phyloP scores from a whole-genome alignment of 1,140 invertebrate species.

The Colletes gigas region DNA sequence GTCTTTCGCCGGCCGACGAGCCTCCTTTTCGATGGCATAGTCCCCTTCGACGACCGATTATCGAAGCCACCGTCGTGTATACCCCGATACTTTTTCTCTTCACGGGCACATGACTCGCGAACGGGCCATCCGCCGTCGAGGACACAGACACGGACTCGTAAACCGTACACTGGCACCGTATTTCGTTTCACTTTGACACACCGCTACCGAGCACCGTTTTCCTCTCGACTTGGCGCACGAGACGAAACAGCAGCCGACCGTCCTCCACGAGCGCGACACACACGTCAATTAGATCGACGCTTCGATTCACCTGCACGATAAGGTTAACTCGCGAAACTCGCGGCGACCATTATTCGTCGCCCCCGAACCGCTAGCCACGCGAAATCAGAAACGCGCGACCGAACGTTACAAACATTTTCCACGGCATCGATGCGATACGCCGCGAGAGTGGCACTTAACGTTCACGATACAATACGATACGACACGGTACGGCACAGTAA shows the following conservation, averaged over 20 bases:
- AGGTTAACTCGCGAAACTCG: background rate
- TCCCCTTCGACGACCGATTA: background rate
- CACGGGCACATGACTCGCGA: background rate
- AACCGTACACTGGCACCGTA: background rate
- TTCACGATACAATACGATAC: slow-evolving; percentile 22
- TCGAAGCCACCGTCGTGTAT: background rate
- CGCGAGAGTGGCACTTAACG: background rate
- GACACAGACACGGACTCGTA: background rate
- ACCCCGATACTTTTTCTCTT: background rate
- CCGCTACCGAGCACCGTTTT: background rate
- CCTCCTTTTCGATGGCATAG: slow-evolving; percentile 3
- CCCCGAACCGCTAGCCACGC: background rate
- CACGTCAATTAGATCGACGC: slow-evolving; percentile 32
- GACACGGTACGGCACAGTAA: slow-evolving; percentile 26
- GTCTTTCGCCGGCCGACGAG: background rate
- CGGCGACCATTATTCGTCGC: background rate
- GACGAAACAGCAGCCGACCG: slow-evolving; percentile 5
- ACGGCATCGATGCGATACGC: too few species aligned
- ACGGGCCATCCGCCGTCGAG: background rate
- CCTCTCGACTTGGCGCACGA: background rate
- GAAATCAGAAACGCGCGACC: background rate
- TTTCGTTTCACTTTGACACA: background rate
- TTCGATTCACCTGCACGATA: background rate
- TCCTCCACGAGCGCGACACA: background rate
- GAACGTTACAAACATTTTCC: background rate